Percentiles rank a stretch among this genome's conserved stretches.
phyloP scores from a whole-genome alignment of 2,888 invertebrate species.

The Nasonia oneida region DNA sequence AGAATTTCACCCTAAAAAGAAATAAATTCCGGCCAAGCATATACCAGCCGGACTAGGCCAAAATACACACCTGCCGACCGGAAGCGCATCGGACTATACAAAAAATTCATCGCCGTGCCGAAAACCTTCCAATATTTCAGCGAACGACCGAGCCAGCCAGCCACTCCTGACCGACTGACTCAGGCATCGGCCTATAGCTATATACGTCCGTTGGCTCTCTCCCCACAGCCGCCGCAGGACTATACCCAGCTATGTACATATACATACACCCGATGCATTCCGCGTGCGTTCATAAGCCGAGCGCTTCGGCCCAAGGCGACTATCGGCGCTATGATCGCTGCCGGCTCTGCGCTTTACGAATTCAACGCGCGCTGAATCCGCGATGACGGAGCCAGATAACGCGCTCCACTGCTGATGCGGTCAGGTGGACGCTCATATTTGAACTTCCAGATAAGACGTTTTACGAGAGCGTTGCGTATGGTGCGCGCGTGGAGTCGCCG shows the following conservation, averaged over 20 bases:
- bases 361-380: constrained; percentile 33
- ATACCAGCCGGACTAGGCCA: neutral
- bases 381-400: constrained; percentile 45
- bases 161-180: neutral
- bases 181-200: neutral
- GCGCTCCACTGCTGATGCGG: neutral
- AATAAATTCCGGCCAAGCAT: too few species aligned
- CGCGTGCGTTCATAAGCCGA: neutral
- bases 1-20: too few species aligned
- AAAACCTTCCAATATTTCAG: neutral
- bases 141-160: neutral
- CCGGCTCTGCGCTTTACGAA: constrained; percentile 11
- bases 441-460: constrained; percentile 18
- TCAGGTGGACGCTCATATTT: constrained; percentile 23
- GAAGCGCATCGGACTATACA: neutral
- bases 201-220: too few species aligned
- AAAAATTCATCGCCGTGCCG: neutral
- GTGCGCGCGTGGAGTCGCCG: neutral
- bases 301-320: neutral
- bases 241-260: neutral
- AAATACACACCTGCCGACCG: neutral
- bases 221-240: too few species aligned
- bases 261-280: neutral
- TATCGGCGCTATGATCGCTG: constrained; percentile 10
- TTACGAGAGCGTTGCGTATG: constrained; percentile 20